A percentile compares a stretch with the other conserved stretches of the same genome.
These are phyloP conservation scores for Xenentodon cancila DNA, from an alignment of 2,797 vertebrate species.

Conservation along the genomic window DNA sequence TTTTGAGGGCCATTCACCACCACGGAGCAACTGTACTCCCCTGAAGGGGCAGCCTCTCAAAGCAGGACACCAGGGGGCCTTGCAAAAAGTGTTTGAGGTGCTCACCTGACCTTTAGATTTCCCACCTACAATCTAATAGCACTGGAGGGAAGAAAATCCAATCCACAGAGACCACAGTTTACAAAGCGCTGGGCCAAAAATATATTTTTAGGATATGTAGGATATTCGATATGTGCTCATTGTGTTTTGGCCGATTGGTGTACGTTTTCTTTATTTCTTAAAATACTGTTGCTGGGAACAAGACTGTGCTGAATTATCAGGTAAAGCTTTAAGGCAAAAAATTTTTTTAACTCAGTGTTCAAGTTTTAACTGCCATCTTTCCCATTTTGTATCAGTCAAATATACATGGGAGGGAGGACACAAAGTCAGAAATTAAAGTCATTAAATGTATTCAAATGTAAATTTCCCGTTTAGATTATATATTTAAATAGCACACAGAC, in stretches of 20 bases:
- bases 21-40: not conserved
- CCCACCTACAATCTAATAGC: not conserved
- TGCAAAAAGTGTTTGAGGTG: not conserved
- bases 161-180: not conserved
- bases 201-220: not conserved
- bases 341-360: slow-evolving; percentile 10
- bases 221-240: not conserved
- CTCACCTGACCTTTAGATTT: not conserved
- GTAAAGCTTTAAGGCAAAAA: slow-evolving; percentile 35
- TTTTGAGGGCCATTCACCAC: no score
- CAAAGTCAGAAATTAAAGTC: not conserved
- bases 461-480: slow-evolving; percentile 17
- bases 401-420: not conserved
- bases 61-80: not conserved
- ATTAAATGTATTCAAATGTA: not conserved
- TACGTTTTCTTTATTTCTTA: not conserved
- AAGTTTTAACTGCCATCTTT: not conserved
- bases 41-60: not conserved
- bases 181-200: not conserved
- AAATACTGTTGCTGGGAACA: slow-evolving; percentile 4
- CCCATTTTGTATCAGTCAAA: slow-evolving; percentile 12
- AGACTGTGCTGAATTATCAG: slow-evolving; percentile 20
- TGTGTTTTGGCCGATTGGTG: not conserved
- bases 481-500: slow-evolving; percentile 15
- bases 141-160: not conserved